Conservation (phyloP, 1,140 invertebrate genomes). For the Micrasema longulum region DNA sequence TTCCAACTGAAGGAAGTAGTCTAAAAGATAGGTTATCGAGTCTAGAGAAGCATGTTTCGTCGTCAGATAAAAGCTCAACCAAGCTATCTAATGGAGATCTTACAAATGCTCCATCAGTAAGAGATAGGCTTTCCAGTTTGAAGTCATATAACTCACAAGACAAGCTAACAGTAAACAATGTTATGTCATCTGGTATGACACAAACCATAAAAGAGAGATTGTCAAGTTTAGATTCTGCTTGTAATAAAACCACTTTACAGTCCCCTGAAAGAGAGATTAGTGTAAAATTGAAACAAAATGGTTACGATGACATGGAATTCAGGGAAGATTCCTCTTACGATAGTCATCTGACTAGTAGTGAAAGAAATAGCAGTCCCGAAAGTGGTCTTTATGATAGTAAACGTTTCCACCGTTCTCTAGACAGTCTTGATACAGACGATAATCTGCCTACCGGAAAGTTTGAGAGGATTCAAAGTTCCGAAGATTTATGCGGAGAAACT, state of each 20-base stretch:
- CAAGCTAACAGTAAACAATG: constrained; percentile 56
- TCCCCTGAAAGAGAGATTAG: constrained; percentile 62
- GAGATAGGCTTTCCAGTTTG: constrained; percentile 70
- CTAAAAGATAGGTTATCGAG: constrained; percentile 74
- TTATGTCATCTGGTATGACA: constrained; percentile 50
- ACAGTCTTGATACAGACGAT: constrained; percentile 72
- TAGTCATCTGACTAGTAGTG: constrained; percentile 43
- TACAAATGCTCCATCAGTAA: constrained; percentile 64
- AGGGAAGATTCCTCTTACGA: constrained; percentile 53
- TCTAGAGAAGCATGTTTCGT: constrained; percentile 72
- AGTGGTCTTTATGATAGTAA: constrained; percentile 54
- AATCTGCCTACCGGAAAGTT: constrained; percentile 69
- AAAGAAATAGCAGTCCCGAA: constrained; percentile 44
- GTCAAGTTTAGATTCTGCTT: constrained; percentile 66
- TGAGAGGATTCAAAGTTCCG: constrained; percentile 75
- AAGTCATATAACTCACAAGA: constrained; percentile 69
- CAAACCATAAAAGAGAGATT: constrained; percentile 72
- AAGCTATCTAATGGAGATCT: constrained; percentile 68
- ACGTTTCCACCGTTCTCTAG: constrained; percentile 73
- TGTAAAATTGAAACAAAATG: constrained; percentile 45
- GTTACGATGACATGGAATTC: constrained; percentile 58
- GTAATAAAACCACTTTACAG: constrained; percentile 66
- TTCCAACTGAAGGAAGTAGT: constrained; percentile 73
- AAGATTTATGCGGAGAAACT: constrained; percentile 71
- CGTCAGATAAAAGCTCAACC: constrained; percentile 64